Base-by-base conservation (phyloP, 2,888 invertebrate species). In the Heliothis peltigera region DNA sequence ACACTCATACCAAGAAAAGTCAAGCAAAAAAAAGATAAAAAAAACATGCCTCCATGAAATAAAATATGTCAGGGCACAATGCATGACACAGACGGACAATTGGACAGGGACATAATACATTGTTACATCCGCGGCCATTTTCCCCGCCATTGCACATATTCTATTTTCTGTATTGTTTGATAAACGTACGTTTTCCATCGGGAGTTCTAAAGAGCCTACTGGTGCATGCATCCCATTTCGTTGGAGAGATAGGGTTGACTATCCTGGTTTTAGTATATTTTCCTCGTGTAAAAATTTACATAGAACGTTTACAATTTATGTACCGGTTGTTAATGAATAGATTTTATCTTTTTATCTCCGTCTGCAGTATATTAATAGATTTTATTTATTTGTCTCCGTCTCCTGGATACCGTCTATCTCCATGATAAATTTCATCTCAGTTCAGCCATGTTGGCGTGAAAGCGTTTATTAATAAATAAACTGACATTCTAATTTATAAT, bases 111-210 rank as follows among this genome's bases (percentile, higher is more conserved):
- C 52, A 55, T 54, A 72, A 56, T 65, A 69, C 73, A 72, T 73
- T 42, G 67, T 49, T 73, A 39, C n/a, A 66, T 73, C 73, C 44
- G 25, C 51, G 10, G 21, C 25, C 15, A 65, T 58, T 70, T 66
- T 51, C 21, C 42, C 69, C 42, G 28, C 54, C 49, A 74, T 54
- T 53, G 56, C 54, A 54, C 22, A 58, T 57, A 74, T 69, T 74
- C 57, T 68, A 44, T 71, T 58, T 62, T 35, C 53, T 44, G 44
- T 54, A 58, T 75, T 71, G 62, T 74, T 49, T 62, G 63, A 17
- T 46, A 46, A n/a, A 54, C 21, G 49, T 51, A 7, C 28, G 22
- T 47, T 68, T 75, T 55, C 70, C 49, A 57, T 62, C 21, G 46
- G 12, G 17, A 46, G 17, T 62, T 57, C 69, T 12, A 47, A 73